A percentile compares a stretch with the other conserved stretches of the same genome.
phyloP scores from a whole-genome alignment of 2,888 invertebrate species.

The Euclidia mi region DNA sequence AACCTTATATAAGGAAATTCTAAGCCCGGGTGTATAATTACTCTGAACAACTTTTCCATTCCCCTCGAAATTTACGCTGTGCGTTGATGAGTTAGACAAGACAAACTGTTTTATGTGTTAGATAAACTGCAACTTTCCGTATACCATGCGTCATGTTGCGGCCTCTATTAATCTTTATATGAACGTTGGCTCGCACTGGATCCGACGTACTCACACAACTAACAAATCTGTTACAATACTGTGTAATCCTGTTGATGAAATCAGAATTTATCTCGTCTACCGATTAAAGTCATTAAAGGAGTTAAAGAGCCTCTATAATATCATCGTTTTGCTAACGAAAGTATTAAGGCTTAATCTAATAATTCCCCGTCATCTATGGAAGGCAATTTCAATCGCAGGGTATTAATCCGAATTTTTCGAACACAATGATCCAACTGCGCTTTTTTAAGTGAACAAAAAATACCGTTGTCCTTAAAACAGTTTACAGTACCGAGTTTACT shows the following conservation, averaged over 20 bases:
- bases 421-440: constrained; percentile 11
- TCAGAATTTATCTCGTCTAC: constrained; percentile 30
- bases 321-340: constrained; percentile 11
- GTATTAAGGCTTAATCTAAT: constrained; percentile 20
- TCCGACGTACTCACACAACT: constrained; percentile 24
- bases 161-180: constrained; percentile 53
- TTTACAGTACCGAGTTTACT: not conserved
- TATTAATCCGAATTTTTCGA: constrained; percentile 18
- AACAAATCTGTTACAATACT: constrained; percentile 36
- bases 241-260: constrained; percentile 38
- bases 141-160: constrained; percentile 44
- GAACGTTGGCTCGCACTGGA: constrained; percentile 32
- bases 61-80: constrained; percentile 44
- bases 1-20: constrained; percentile 24
- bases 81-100: constrained; percentile 57
- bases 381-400: constrained; percentile 12
- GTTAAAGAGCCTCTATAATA: not conserved
- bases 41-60: constrained; percentile 47
- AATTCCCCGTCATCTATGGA: constrained; percentile 16
- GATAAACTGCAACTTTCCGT: constrained; percentile 50
- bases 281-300: not conserved
- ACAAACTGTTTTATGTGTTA: constrained; percentile 56
- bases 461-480: not conserved
- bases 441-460: constrained; percentile 7
- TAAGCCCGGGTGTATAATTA: constrained; percentile 47